These are phyloP conservation scores for Sigmodon hispidus DNA, from an alignment of 2,113 vertebrate genomes.

Conservation along the genomic window DNA sequence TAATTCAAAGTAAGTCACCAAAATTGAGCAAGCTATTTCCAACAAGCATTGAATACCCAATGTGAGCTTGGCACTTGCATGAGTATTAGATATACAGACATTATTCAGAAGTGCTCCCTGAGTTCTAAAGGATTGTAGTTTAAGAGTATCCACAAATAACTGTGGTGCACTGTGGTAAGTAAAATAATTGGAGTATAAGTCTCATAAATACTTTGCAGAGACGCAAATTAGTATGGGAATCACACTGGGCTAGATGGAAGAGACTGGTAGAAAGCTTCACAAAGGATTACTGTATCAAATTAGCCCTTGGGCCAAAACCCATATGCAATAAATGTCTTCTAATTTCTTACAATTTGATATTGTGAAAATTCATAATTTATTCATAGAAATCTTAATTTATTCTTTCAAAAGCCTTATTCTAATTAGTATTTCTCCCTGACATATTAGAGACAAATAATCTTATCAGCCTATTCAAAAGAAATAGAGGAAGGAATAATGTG, in stretches of 20 bases:
- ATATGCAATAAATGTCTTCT: background rate
- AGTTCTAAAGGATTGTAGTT: slow-evolving; percentile 14
- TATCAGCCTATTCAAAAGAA: background rate
- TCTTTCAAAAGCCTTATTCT: slow-evolving; percentile 12
- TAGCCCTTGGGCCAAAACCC: background rate
- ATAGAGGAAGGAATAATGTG: slow-evolving; percentile 36
- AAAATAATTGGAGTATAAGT: slow-evolving; percentile 36
- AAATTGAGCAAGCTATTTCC: background rate
- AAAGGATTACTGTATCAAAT: background rate
- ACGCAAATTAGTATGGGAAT: background rate
- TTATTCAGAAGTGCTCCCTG: background rate
- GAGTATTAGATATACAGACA: background rate
- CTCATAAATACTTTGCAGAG: background rate
- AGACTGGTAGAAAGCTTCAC: background rate
- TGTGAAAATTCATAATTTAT: slow-evolving; percentile 34
- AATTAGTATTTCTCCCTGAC: slow-evolving; percentile 41
- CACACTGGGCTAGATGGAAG: background rate
- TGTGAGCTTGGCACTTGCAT: background rate
- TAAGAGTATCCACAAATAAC: slow-evolving; percentile 26
- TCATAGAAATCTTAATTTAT: slow-evolving; percentile 39
- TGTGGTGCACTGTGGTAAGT: background rate
- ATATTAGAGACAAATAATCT: slow-evolving; percentile 26
- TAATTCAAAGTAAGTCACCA: background rate
- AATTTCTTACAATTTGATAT: slow-evolving; percentile 32
- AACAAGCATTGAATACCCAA: background rate